phyloP scores from a whole-genome alignment of 2,797 vertebrate species.

The Cossypha polioptera region DNA sequence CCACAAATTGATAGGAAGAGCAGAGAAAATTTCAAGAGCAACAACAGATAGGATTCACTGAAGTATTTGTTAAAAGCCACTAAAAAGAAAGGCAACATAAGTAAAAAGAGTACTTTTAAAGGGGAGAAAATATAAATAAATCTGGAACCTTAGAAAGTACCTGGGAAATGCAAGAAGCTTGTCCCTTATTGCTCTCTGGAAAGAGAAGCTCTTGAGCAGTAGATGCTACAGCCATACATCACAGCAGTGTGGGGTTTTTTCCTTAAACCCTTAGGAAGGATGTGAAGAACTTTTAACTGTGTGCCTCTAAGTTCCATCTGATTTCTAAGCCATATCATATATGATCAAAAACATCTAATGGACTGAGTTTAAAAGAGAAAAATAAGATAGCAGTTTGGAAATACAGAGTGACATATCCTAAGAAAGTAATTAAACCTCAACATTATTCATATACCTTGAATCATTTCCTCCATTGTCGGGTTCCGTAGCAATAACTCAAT shows the following conservation, averaged over 20 bases:
- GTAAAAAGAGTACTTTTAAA: not conserved
- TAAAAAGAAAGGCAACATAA: not conserved
- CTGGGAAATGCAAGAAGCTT: not conserved
- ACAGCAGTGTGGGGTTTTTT: not conserved
- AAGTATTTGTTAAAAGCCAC: not conserved
- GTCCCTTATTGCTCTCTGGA: not conserved
- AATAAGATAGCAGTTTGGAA: not conserved
- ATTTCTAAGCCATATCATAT: not conserved
- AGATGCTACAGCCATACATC: not conserved
- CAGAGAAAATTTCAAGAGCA: not conserved
- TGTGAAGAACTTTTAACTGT: not conserved
- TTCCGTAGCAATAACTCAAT: not conserved
- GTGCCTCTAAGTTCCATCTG: not conserved
- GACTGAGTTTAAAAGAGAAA: not conserved
- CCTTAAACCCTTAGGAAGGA: not conserved
- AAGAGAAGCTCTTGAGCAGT: not conserved
- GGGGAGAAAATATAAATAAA: not conserved
- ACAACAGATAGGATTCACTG: rapidly evolving
- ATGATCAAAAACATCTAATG: not conserved
- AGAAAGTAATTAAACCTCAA: not conserved
- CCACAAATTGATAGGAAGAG: not conserved
- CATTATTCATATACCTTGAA: not conserved
- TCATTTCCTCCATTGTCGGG: not conserved
- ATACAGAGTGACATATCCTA: not conserved
- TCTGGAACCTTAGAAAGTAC: not conserved